Conservation (phyloP, 1,140 invertebrate genomes). For the Plutomurus gul region DNA sequence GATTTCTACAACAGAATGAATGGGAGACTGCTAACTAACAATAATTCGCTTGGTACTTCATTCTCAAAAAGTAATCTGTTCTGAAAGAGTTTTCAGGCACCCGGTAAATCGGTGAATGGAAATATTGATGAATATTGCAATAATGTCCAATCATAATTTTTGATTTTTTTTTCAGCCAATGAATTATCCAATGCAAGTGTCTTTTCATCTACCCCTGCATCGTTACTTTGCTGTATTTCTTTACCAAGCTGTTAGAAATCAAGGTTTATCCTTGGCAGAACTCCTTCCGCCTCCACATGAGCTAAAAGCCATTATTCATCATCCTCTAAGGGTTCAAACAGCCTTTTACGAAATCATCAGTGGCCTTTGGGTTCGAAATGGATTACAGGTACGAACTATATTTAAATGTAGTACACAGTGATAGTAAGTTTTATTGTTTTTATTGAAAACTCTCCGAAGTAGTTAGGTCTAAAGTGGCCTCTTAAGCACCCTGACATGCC, state of each 20-base stretch:
- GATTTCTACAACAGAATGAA: too few relatives aligned
- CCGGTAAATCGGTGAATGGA: too few relatives aligned
- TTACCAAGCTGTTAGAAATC: conserved; percentile 82
- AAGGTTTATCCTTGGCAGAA: conserved; percentile 74
- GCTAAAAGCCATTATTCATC: conserved; percentile 80
- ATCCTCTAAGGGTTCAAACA: conserved; percentile 90
- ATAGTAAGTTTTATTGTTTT: background rate
- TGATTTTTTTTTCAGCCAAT: conserved; percentile 11
- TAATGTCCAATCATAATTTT: too few relatives aligned
- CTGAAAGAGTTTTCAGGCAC: too few relatives aligned
- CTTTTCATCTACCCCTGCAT: conserved; percentile 94
- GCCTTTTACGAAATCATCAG: conserved; percentile 92
- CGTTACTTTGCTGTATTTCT: conserved; percentile 91
- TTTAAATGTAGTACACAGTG: conserved; percentile 79
- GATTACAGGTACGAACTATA: conserved; percentile 96
- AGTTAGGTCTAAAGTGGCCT: too few relatives aligned
- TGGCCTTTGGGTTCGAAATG: conserved; percentile 94
- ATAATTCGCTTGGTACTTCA: too few relatives aligned
- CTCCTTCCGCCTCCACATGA: conserved; percentile 77
- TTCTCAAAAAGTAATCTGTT: too few relatives aligned
- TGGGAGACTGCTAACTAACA: too few relatives aligned
- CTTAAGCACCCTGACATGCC: too few relatives aligned
- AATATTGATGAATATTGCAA: background rate
- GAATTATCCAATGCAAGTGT: conserved; percentile 70
- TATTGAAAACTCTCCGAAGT: background rate